These are phyloP conservation scores for Ranitomeya imitator DNA, from an alignment of 2,113 vertebrate species.

Conservation along the genomic window DNA sequence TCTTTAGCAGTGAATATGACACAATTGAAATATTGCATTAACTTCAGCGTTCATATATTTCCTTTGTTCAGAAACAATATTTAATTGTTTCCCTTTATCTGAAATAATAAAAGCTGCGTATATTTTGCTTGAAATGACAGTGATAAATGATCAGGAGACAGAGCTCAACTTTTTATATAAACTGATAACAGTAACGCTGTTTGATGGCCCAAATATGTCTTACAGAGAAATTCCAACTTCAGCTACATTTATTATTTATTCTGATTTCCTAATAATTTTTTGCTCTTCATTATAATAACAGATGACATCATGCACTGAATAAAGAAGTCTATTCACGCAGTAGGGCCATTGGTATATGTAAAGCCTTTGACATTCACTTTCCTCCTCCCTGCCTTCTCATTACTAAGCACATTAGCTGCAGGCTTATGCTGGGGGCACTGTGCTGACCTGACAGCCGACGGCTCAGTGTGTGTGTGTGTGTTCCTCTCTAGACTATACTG, in stretches of 20 bases:
- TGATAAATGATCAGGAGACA: constrained; percentile 49
- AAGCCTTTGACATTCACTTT: not conserved
- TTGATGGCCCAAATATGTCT: not conserved
- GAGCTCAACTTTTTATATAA: constrained; percentile 24
- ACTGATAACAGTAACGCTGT: constrained; percentile 6
- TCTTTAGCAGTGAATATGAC: constrained; percentile 45
- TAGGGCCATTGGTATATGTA: not conserved
- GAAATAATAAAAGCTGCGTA: constrained; percentile 45
- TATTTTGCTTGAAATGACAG: constrained; percentile 46
- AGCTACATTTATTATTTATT: not conserved
- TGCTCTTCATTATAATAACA: not conserved
- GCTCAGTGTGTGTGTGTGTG: too few relatives aligned
- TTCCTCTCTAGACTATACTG: too few relatives aligned
- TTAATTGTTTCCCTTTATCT: constrained; percentile 51
- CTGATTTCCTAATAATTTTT: not conserved
- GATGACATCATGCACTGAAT: not conserved
- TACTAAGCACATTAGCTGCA: too few relatives aligned
- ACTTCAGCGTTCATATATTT: constrained; percentile 46
- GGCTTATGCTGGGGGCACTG: too few relatives aligned
- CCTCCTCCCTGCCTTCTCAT: too few relatives aligned
- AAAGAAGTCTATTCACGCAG: not conserved
- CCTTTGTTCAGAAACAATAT: constrained; percentile 48
- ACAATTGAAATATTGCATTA: constrained; percentile 52
- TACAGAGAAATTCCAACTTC: not conserved
- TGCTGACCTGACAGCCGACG: too few relatives aligned